Base-by-base conservation (phyloP, 2,113 vertebrate genomes). In the Brevimyrus niger region DNA sequence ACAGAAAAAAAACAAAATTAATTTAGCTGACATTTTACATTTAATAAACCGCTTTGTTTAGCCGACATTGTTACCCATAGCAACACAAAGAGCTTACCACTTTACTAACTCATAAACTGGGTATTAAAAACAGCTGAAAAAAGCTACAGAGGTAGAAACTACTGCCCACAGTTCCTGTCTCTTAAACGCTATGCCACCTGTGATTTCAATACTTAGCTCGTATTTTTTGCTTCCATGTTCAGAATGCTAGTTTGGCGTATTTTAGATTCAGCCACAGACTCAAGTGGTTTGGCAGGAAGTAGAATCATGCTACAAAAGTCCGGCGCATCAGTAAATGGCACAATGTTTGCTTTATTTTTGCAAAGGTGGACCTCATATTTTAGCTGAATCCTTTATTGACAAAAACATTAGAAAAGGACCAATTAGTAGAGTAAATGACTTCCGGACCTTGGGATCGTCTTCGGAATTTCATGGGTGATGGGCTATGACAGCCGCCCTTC, bases 371-470 rank as follows among this genome's bases (percentile, higher is more conserved):
- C 15, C 38, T 83, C 1, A 46, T 83, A 44, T 44, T 83, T 83
- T 84, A 21, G 19, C 21, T 61, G 23, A 47, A 84, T 48, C 4
- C 82, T 46, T 44, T 85, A 31, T 11, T 51, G 7, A 35, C 47
- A 86, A 86, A 86, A 46, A n/a, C n/a, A 13, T 69, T 31, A 69
- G n/a, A 47, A 44, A 21, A 84, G 82, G 44, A n/a, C 82, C 44
- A 46, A 84, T 47, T 44, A n/a, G 17, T 84, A 8, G 21, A 84
- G 47, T 11, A 47, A 84, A 84, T n/a, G 38, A 76, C 23, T 76
- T 21, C 90, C 94, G 90, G 91, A 98, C 98, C 98, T 95, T 97
- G 98, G 3, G 97, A 96, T 47, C 96, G 94, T 90, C 96, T 97
- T 94, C 96, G 95, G 91, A 97, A 96, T 91, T 98, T 99, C 92